phyloP scores from a whole-genome alignment of 2,888 invertebrate species.

The Uropetala carovei region DNA sequence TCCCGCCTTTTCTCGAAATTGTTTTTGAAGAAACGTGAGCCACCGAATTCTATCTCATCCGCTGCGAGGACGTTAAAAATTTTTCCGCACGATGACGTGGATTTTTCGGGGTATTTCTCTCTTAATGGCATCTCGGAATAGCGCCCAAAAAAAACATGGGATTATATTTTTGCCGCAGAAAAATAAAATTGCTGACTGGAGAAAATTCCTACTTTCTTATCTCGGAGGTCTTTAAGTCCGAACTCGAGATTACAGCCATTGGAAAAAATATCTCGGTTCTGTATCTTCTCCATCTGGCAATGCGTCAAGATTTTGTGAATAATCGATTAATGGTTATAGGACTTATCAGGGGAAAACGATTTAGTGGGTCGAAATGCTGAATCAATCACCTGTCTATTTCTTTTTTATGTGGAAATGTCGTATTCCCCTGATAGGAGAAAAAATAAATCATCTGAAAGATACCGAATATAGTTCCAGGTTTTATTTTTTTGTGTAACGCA shows the following conservation, averaged over 20 bases:
- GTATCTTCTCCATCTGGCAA: not conserved
- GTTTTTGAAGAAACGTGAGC: too few species aligned
- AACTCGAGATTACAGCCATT: not conserved
- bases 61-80: too few species aligned
- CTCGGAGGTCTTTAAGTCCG: not conserved
- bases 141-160: not conserved
- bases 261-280: not conserved
- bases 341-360: not conserved
- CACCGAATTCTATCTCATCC: too few species aligned
- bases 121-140: not conserved
- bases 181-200: not conserved
- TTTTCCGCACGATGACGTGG: too few species aligned
- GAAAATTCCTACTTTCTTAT: not conserved
- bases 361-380: not conserved
- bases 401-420: not conserved
- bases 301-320: not conserved
- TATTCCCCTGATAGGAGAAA: not conserved
- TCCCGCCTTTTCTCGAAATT: too few species aligned
- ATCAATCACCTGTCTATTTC: not conserved
- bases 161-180: not conserved
- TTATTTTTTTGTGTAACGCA: too few species aligned
- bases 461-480: too few species aligned
- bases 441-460: too few species aligned
- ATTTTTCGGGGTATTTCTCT: not conserved
- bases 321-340: not conserved